A percentile compares a stretch with the other conserved stretches of the same genome.
Conservation (phyloP, 2,888 invertebrate genomes). For the Pachliopta kotzebuea region DNA sequence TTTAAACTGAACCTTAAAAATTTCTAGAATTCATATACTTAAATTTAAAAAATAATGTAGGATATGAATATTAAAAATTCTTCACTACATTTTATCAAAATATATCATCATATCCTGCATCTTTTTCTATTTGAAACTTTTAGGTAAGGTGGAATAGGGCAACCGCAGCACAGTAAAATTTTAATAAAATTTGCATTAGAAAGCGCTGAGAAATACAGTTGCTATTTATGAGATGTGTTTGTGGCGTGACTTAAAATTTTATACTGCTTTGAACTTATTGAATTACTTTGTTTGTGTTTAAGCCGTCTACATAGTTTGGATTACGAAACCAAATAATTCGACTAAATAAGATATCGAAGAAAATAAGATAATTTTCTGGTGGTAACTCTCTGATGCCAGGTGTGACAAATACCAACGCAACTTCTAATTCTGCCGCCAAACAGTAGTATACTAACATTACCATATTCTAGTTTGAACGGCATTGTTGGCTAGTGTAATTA, state of each 20-base stretch:
- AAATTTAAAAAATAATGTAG: not conserved
- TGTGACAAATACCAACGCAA: no score
- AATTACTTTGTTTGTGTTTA: not conserved
- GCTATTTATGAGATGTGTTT: slow-evolving; percentile 19
- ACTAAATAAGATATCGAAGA: not conserved
- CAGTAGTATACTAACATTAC: no score
- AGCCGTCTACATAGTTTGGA: not conserved
- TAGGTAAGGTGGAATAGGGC: not conserved
- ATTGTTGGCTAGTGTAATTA: no score
- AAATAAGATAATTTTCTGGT: no score
- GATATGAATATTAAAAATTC: not conserved
- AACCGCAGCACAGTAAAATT: not conserved
- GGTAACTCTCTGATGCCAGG: no score
- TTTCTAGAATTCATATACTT: not conserved
- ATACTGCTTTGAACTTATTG: slow-evolving; percentile 2
- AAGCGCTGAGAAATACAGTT: slow-evolving; percentile 42
- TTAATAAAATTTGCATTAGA: slow-evolving; percentile 76
- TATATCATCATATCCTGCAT: not conserved
- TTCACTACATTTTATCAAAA: not conserved
- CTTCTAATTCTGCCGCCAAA: no score
- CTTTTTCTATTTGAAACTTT: slow-evolving; percentile 1
- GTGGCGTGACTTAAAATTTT: slow-evolving; percentile 16
- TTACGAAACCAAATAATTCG: not conserved
- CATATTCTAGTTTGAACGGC: no score
- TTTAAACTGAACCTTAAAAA: no score